Conservation (phyloP, 2,113 vertebrate genomes). For the Sardina pilchardus region DNA sequence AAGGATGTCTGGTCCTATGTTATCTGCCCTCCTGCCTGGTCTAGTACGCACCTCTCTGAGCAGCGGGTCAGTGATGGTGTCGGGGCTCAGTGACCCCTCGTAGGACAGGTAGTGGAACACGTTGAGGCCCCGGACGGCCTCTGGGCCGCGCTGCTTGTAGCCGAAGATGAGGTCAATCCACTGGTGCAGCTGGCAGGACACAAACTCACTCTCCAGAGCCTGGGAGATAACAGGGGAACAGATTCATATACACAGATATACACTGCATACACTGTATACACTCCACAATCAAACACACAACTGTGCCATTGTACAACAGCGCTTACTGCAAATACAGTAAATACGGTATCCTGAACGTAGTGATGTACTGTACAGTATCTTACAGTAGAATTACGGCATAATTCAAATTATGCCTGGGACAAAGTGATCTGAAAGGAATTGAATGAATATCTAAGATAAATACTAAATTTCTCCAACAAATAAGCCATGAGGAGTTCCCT, state of each 20-base stretch:
- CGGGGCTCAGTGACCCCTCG: conserved; percentile 91
- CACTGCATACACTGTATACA: not conserved
- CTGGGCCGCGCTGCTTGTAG: conserved; percentile 96
- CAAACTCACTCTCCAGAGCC: conserved; percentile 97
- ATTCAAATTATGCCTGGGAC: not conserved
- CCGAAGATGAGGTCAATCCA: conserved; percentile 99
- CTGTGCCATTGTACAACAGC: not conserved
- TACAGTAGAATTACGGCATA: not conserved
- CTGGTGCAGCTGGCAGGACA: conserved; percentile 97
- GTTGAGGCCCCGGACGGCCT: conserved; percentile 92
- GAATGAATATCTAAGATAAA: too few relatives aligned
- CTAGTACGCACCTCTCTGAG: conserved; percentile 86
- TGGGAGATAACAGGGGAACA: conserved; percentile 46
- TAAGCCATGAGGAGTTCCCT: conserved; percentile 48
- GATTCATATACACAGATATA: not conserved
- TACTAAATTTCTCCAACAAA: too few relatives aligned
- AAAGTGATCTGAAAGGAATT: not conserved
- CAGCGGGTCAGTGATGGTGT: conserved; percentile 83
- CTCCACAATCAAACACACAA: not conserved
- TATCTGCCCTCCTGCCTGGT: not conserved
- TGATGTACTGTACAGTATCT: not conserved
- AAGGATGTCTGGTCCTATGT: not conserved
- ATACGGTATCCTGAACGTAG: not conserved
- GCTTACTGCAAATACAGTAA: too few relatives aligned
- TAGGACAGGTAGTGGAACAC: conserved; percentile 96